phyloP scores from a whole-genome alignment of 1,140 invertebrate species.

The Drosophila murphyi region DNA sequence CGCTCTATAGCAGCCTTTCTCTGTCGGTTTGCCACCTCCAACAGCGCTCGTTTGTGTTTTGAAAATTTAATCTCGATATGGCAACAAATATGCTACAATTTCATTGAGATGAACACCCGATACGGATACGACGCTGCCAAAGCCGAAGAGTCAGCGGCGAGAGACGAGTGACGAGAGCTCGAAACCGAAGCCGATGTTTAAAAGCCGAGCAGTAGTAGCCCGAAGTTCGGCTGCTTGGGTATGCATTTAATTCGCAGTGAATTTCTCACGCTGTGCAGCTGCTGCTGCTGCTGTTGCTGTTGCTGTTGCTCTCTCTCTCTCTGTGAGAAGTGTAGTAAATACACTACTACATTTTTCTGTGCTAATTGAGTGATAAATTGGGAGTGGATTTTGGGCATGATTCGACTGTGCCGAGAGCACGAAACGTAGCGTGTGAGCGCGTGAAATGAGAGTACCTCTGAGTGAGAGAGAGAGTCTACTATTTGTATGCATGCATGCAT shows the following conservation, averaged over 20 bases:
- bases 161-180: conserved; percentile 21
- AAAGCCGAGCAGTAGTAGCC: conserved; percentile 5
- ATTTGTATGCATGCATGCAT: conserved; percentile 1
- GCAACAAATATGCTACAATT: conserved; percentile 83
- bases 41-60: conserved; percentile 76
- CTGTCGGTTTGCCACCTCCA: conserved; percentile 39
- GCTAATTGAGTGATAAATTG: conserved; percentile 84
- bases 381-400: conserved; percentile 77
- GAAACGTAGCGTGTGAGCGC: conserved; percentile 45
- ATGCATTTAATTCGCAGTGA: conserved; percentile 67
- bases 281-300: conserved; percentile 52
- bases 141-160: conserved; percentile 23
- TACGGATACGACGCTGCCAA: conserved; percentile 59
- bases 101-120: conserved; percentile 83
- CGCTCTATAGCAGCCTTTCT: conserved; percentile 1
- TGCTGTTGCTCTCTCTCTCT: conserved; percentile 31
- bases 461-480: conserved; percentile 19
- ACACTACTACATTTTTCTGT: conserved; percentile 84
- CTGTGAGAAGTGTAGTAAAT: conserved; percentile 81
- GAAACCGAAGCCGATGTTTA: conserved; percentile 2
- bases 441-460: conserved; percentile 47
- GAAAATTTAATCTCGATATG: conserved; percentile 83
- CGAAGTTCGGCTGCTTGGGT: conserved; percentile 36
- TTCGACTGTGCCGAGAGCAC: conserved; percentile 57
- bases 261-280: conserved; percentile 78